phyloP scores from a whole-genome alignment of 2,888 invertebrate genomes.

The Gonocerus acuteangulatus region DNA sequence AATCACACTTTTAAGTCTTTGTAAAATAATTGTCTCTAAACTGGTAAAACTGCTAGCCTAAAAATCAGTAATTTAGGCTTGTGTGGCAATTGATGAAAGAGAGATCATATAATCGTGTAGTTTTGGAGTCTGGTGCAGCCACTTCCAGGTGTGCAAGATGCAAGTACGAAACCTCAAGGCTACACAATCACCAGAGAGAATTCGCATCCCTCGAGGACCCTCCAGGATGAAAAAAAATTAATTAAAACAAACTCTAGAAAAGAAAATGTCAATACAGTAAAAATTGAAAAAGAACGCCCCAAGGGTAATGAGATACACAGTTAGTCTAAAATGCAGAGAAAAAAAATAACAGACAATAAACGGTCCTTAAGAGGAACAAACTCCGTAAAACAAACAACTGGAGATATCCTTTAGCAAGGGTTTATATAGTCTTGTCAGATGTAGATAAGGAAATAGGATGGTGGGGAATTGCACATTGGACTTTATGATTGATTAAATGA shows the following conservation, averaged over 20 bases:
- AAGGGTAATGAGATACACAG: no score
- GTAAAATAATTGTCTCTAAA: neutral
- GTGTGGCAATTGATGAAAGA: constrained; percentile 37
- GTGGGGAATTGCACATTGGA: constrained; percentile 17
- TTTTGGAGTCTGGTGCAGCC: constrained; percentile 83
- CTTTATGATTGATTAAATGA: no score
- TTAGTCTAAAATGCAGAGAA: neutral
- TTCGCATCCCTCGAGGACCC: constrained; percentile 49
- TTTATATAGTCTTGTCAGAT: constrained; percentile 8
- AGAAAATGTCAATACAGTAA: constrained; percentile 4
- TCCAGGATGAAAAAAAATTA: constrained; percentile 37
- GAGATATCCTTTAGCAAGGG: no score
- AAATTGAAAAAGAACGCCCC: neutral
- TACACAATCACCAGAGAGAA: constrained; percentile 67
- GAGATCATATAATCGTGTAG: constrained; percentile 76
- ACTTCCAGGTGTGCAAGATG: constrained; percentile 88
- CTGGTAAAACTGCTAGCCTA: neutral
- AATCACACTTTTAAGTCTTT: constrained; percentile 9
- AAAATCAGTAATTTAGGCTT: constrained; percentile 21
- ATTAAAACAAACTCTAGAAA: constrained; percentile 23
- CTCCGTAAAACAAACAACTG: no score
- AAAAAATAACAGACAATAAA: neutral
- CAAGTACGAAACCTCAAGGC: constrained; percentile 82
- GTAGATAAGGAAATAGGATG: neutral
- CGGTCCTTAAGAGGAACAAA: no score